phyloP scores from a whole-genome alignment of 2,888 invertebrate species.

The Heliconius ethilla region DNA sequence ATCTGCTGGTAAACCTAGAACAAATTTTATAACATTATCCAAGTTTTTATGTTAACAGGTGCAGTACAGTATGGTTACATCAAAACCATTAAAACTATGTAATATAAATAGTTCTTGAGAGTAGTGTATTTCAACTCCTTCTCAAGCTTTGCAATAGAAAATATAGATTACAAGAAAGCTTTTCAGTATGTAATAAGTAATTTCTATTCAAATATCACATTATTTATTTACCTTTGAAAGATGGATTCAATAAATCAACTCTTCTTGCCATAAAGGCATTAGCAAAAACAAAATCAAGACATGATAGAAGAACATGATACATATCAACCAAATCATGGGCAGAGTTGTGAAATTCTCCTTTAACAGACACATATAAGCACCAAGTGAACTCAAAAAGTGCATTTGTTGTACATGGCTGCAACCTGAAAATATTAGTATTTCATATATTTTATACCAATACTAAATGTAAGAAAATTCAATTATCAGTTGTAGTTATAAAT shows the following conservation, averaged over 20 bases:
- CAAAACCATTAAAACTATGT: no score
- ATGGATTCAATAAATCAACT: constrained; percentile 91
- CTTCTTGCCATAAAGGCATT: constrained; percentile 92
- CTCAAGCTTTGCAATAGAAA: background rate
- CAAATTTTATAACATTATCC: background rate
- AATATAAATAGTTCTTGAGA: no score
- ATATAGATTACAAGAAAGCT: background rate
- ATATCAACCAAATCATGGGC: constrained; percentile 97
- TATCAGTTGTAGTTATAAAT: no score
- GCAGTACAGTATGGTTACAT: no score
- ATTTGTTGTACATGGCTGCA: constrained; percentile 88
- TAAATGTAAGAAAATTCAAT: no score
- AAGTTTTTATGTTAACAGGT: background rate
- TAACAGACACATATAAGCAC: constrained; percentile 95
- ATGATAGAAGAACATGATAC: constrained; percentile 94
- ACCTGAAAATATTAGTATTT: constrained; percentile 66
- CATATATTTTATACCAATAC: background rate
- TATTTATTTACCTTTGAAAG: constrained; percentile 85
- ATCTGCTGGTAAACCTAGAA: constrained; percentile 86
- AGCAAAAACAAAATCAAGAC: constrained; percentile 94
- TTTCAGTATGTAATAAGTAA: background rate
- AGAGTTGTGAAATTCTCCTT: constrained; percentile 92
- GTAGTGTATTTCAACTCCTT: no score
- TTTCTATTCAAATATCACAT: background rate
- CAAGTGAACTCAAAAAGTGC: constrained; percentile 96